Evolutionary conservation across 2,113 vertebrate species (phyloP), one percentile per base, ranked within the genome.

Genomic region (Octodon degus): DNA sequence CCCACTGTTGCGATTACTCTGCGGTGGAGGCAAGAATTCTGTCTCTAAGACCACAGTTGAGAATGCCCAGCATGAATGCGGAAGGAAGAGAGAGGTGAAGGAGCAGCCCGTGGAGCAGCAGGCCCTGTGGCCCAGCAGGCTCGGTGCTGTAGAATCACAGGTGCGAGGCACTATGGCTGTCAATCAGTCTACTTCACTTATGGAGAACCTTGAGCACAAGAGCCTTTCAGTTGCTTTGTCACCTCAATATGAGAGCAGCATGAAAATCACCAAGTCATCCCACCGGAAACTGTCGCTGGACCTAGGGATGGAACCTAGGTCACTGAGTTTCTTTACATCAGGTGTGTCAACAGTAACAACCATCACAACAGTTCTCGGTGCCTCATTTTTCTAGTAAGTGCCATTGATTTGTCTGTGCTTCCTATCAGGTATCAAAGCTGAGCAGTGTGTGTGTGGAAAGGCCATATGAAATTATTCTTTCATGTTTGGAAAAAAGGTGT

Each of bases 381-480:
- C 27, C 76, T 74, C 62, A 62, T 80, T 76, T 24, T 63, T 84
- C 53, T 92, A 63, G 76, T 72, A 9, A 82, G 11, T 27, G 63
- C 76, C 20, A 63, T 67, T 94, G 62, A 14, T 68, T 85, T 40
- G 10, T 62, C 53, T 40, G 1, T 85, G 32, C 30, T 85, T 88
- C 16, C 30, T 63, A 2, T 10, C 17, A 11, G 24, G 93, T 43
- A 62, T 12, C 19, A 65, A 93, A 88, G 34, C 7, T 32, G 30
- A 91, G n/a, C 24, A 89, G 50, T 60, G 4, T 53, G 34, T 55
- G 0, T 40, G 22, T 95, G 22, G 34, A 74, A 63, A 55, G 12
- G 55, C 58, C 43, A 91, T 81, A 85, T 60, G 24, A 55, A 89
- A 63, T 17, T 47, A 30, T 62, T 96, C 17, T 43, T 93, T 87